Conservation (phyloP, 2,113 vertebrate species). For the Ahaetulla prasina region DNA sequence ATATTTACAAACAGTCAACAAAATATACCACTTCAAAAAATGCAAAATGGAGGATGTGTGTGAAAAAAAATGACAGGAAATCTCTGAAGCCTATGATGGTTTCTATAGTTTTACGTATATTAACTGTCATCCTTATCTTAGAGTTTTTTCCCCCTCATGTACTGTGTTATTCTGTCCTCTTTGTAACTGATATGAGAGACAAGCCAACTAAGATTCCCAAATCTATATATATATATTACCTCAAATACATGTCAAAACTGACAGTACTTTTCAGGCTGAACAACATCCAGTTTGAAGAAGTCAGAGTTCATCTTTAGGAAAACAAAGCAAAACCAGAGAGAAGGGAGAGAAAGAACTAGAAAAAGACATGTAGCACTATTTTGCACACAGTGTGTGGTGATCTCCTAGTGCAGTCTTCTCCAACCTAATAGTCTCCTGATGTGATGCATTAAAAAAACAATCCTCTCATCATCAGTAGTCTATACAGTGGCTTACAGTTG, state of each 20-base stretch:
- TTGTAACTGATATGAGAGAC: slow-evolving; percentile 10
- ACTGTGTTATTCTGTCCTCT: slow-evolving; percentile 32
- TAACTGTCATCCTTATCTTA: slow-evolving; percentile 63
- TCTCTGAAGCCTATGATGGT: slow-evolving; percentile 46
- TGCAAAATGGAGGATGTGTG: not conserved
- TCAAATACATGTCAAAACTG: not conserved
- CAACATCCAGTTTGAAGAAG: slow-evolving; percentile 7
- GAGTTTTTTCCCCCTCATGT: slow-evolving; percentile 15
- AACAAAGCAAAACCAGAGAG: not conserved
- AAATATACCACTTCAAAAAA: slow-evolving; percentile 37
- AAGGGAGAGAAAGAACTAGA: not conserved
- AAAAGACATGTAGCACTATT: not conserved
- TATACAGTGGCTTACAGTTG: not conserved
- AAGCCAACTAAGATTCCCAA: slow-evolving; percentile 13
- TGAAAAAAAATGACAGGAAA: slow-evolving; percentile 41
- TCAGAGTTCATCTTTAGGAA: not conserved
- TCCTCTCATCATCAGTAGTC: not conserved
- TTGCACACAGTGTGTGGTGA: not conserved
- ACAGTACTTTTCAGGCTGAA: slow-evolving; percentile 13
- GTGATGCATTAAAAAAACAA: too few relatives aligned
- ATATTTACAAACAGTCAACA: slow-evolving; percentile 3
- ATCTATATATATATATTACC: slow-evolving; percentile 27
- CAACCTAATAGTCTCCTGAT: not conserved
- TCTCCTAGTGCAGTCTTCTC: not conserved
- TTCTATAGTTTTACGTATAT: slow-evolving; percentile 59